Conservation (phyloP, 2,113 vertebrate genomes). For the Candoia aspera region DNA sequence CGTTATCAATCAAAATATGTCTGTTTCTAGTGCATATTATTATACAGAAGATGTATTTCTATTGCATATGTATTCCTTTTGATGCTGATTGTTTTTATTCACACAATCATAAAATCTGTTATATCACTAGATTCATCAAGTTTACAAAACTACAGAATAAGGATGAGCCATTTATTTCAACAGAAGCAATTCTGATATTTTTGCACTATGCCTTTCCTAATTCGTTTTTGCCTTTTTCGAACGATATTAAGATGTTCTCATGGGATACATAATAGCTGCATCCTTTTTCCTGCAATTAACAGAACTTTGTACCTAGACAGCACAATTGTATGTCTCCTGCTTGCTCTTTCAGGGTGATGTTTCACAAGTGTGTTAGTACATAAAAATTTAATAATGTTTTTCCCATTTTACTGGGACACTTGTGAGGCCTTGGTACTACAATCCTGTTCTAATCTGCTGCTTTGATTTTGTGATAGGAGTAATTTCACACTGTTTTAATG, state of each 20-base stretch:
- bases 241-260: neutral
- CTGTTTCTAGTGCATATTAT: neutral
- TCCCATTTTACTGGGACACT: neutral
- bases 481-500: neutral
- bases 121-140: neutral
- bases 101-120: neutral
- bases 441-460: neutral
- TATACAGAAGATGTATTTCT: neutral
- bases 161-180: neutral
- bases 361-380: neutral
- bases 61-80: neutral
- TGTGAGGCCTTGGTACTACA: neutral
- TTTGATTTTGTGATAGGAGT: neutral
- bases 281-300: neutral
- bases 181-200: neutral
- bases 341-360: neutral
- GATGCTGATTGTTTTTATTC: neutral
- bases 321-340: neutral
- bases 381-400: neutral
- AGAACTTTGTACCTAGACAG: neutral
- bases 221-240: neutral
- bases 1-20: neutral
- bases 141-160: neutral
- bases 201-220: neutral
- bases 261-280: neutral